Percentiles rank a stretch among this genome's conserved stretches.
These are phyloP conservation scores for Zosterops pallidus DNA, from an alignment of 2,113 vertebrate genomes.

Conservation along the genomic window DNA sequence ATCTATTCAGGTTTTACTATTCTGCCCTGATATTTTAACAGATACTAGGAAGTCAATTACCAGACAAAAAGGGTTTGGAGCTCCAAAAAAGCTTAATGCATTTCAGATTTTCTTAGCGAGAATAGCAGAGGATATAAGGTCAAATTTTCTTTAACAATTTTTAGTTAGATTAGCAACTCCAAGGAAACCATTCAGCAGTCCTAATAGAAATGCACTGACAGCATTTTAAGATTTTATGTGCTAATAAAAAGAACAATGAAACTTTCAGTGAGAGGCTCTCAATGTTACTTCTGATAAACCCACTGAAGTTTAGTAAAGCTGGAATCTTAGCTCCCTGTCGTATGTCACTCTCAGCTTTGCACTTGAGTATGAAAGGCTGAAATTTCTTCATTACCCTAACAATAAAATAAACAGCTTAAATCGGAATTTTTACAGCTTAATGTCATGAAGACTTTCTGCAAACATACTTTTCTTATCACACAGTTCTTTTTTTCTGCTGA, in stretches of 20 bases:
- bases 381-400: not conserved
- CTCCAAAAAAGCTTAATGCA: conserved; percentile 3
- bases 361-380: not conserved
- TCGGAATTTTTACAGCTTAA: not conserved
- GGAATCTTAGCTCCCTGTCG: not conserved
- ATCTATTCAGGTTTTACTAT: not conserved
- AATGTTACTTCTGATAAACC: not conserved
- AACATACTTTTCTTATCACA: not conserved
- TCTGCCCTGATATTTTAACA: not conserved
- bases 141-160: conserved; percentile 48
- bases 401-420: not conserved
- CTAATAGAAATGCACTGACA: not conserved
- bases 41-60: not conserved
- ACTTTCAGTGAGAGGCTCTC: not conserved
- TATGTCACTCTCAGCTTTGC: not conserved
- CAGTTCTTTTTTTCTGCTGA: not conserved
- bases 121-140: conserved; percentile 3
- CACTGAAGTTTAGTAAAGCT: not conserved
- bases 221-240: not conserved
- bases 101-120: conserved; percentile 12
- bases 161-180: not conserved
- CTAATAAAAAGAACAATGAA: not conserved
- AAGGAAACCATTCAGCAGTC: not conserved
- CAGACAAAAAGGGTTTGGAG: not conserved
- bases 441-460: not conserved